phyloP scores from a whole-genome alignment of 2,888 invertebrate genomes.

The Yponomeuta sedellus region DNA sequence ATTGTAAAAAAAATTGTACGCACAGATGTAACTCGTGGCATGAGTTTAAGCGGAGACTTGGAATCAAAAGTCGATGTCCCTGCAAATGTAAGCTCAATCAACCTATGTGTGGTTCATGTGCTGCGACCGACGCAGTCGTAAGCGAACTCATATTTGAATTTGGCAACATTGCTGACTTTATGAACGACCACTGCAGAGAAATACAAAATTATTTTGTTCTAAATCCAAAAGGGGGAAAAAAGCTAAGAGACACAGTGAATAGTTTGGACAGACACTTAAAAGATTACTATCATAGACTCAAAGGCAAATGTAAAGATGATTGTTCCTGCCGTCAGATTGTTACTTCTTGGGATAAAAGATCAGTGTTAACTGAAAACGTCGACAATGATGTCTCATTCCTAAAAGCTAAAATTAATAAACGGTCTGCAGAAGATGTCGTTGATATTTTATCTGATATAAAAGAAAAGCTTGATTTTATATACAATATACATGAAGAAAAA shows the following conservation, averaged over 20 bases:
- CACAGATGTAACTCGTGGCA: slow-evolving; percentile 35
- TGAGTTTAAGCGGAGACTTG: slow-evolving; percentile 41
- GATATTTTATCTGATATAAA: neutral
- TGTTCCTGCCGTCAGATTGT: slow-evolving; percentile 42
- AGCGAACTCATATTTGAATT: slow-evolving; percentile 55
- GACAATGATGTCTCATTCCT: too few species aligned
- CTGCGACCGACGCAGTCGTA: slow-evolving; percentile 54
- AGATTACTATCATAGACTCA: slow-evolving; percentile 53
- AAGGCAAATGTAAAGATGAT: slow-evolving; percentile 51
- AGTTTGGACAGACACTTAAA: slow-evolving; percentile 45
- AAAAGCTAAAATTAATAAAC: slow-evolving; percentile 30
- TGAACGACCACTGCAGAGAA: slow-evolving; percentile 58
- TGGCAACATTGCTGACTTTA: slow-evolving; percentile 49
- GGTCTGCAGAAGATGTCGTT: slow-evolving; percentile 18
- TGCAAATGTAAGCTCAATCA: slow-evolving; percentile 49
- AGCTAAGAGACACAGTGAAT: slow-evolving; percentile 46
- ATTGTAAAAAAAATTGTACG: neutral
- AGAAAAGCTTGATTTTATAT: too few species aligned
- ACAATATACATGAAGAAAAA: too few species aligned
- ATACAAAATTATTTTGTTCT: slow-evolving; percentile 59
- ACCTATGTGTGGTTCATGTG: slow-evolving; percentile 54
- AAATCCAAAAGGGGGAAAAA: slow-evolving; percentile 55
- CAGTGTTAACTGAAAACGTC: slow-evolving; percentile 26
- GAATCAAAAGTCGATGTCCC: slow-evolving; percentile 45
- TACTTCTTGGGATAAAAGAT: slow-evolving; percentile 43